Base-by-base conservation (phyloP, 2,888 invertebrate species). In the Epistrophella euchroma region DNA sequence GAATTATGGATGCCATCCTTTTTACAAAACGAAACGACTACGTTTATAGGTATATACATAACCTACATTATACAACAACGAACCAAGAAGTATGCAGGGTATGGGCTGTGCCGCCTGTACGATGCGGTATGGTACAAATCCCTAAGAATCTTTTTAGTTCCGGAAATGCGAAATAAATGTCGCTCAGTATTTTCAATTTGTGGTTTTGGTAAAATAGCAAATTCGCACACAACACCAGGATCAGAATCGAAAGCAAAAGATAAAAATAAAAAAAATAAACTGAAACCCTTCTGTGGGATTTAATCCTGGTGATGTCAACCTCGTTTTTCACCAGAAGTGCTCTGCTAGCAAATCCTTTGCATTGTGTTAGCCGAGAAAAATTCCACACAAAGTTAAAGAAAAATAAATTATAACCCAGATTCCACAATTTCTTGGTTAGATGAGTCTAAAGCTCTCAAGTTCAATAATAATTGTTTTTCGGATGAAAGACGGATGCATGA, bases 1-100 rank as follows among this genome's bases (percentile, higher is more conserved):
- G 84, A 80, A 84, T 84, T 84, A 84, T 84, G 75, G 79, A 84
- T 75, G 56, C 68, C 50, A 74, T 70, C 79, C 70, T 37, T 58
- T 66, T 52, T n/a, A 68, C 35, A 52, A 68, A 68, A 68, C 68
- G 62, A 64, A 64, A 28, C 45, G 64, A 62, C 56, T 43, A 25
- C 60, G 43, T 45, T 19, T 56, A 10, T 6, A 22, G 15, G 15
- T 11, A 15, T 11, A 13, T 3, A 2, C 2, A 11, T 13, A 37
- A n/a, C n/a, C n/a, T n/a, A n/a, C n/a, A n/a, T n/a, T 6, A 13
- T 9, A 45, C 64, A 13, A 25, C 40, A 5, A 68, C 11, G 50
- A 68, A 50, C 68, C 5, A 66, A 50, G 32, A 32, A 35, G 15
- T 25, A 13, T 1, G 6, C 1, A n/a, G 6, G 22, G 15, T n/a